Conservation (phyloP, 2,888 invertebrate species). For the Epirrita christyi region DNA sequence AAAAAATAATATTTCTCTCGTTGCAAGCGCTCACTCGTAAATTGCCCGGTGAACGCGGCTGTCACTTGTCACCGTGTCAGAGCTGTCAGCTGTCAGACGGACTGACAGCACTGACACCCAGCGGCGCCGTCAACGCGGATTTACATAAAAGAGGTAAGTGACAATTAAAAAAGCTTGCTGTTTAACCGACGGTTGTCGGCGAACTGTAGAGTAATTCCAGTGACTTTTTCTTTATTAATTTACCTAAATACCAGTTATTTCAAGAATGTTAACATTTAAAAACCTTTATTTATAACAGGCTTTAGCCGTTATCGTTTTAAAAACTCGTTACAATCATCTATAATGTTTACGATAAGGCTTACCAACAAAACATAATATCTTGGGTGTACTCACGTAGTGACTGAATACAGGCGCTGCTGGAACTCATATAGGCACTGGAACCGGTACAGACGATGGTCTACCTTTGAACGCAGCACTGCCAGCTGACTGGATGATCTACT, state of each 20-base stretch:
- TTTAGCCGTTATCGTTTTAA: constrained; percentile 6
- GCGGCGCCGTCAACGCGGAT: constrained; percentile 65
- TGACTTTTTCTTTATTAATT: constrained; percentile 9
- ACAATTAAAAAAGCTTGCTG: constrained; percentile 67
- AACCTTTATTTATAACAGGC: background rate
- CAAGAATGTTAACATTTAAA: constrained; percentile 4
- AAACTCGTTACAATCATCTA: constrained; percentile 8
- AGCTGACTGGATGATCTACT: too few relatives aligned
- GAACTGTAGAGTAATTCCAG: constrained; percentile 34
- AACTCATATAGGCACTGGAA: too few relatives aligned
- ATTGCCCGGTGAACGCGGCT: constrained; percentile 69
- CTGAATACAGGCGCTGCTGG: too few relatives aligned
- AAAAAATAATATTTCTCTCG: constrained; percentile 59
- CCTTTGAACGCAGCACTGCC: too few relatives aligned
- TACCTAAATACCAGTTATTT: constrained; percentile 2
- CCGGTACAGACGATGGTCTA: too few relatives aligned
- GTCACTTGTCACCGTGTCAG: constrained; percentile 73
- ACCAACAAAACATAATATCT: too few relatives aligned
- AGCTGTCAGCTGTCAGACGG: constrained; percentile 55
- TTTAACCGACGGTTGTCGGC: constrained; percentile 37
- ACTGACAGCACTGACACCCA: constrained; percentile 53
- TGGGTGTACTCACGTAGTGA: too few relatives aligned
- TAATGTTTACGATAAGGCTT: too few relatives aligned
- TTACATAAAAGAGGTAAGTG: constrained; percentile 76
- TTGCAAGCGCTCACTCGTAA: constrained; percentile 64